Conservation (phyloP, 2,113 vertebrate species). For the Lophura nycthemera region DNA sequence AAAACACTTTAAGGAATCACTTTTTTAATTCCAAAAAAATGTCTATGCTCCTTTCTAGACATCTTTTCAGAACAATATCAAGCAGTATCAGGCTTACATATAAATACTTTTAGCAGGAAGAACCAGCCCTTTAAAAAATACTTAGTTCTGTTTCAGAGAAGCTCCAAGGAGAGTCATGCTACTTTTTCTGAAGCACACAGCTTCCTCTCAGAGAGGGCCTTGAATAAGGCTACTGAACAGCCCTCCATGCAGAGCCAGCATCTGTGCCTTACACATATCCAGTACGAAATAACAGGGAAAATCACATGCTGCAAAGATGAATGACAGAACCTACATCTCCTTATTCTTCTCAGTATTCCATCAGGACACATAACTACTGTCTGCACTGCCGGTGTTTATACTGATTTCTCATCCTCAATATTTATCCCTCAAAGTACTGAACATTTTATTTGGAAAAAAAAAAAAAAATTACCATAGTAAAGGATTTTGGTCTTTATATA, state of each 20-base stretch:
- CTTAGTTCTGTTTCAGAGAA: background rate
- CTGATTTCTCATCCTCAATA: background rate
- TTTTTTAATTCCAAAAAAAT: background rate
- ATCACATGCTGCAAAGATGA: background rate
- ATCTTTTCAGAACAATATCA: background rate
- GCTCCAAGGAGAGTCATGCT: background rate
- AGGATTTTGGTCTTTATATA: background rate
- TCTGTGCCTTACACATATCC: background rate
- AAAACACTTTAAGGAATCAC: background rate
- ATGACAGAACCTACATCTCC: background rate
- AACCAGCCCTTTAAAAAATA: background rate
- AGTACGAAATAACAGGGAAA: background rate
- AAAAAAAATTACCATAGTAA: background rate
- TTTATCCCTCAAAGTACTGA: background rate
- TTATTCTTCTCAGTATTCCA: background rate
- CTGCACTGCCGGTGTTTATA: background rate
- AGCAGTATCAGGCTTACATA: background rate
- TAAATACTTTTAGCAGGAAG: background rate
- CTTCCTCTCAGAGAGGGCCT: background rate
- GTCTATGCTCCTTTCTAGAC: background rate
- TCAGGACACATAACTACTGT: background rate
- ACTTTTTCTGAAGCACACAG: background rate
- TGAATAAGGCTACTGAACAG: background rate
- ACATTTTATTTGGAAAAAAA: background rate
- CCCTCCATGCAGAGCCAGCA: rapidly evolving